Percentiles rank a stretch among this genome's conserved stretches.
phyloP scores from a whole-genome alignment of 2,113 vertebrate species.

The Chunga burmeisteri region DNA sequence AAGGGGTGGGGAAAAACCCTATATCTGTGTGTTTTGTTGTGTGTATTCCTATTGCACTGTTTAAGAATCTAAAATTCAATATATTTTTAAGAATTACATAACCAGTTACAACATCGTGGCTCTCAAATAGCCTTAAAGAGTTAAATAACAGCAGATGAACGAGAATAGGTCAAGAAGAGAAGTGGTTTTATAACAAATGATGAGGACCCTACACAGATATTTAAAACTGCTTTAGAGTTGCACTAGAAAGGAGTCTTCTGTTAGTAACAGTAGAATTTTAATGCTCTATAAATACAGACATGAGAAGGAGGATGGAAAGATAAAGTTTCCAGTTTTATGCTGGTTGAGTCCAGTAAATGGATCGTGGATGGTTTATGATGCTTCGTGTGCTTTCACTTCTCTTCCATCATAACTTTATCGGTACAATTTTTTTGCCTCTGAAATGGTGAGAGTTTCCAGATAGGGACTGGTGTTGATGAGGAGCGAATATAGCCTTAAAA shows the following conservation, averaged over 20 bases:
- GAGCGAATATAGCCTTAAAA: neutral
- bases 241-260: neutral
- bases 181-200: neutral
- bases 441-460: neutral
- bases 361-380: neutral
- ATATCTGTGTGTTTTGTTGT: neutral
- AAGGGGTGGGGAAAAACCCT: neutral
- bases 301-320: neutral
- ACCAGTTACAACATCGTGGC: neutral
- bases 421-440: neutral
- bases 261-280: neutral
- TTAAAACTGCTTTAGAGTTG: neutral
- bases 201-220: neutral
- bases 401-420: neutral
- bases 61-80: neutral
- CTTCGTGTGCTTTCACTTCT: neutral
- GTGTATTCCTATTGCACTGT: neutral
- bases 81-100: neutral
- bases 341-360: neutral
- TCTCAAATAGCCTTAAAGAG: neutral
- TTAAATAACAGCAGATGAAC: slow-evolving; percentile 28
- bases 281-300: neutral
- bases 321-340: neutral
- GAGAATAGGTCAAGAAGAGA: neutral
- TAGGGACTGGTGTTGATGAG: neutral